Evolutionary conservation across 2,113 vertebrate genomes (phyloP), one percentile per base, ranked within the genome.

Genomic region (Periophthalmodon schlosseri): DNA sequence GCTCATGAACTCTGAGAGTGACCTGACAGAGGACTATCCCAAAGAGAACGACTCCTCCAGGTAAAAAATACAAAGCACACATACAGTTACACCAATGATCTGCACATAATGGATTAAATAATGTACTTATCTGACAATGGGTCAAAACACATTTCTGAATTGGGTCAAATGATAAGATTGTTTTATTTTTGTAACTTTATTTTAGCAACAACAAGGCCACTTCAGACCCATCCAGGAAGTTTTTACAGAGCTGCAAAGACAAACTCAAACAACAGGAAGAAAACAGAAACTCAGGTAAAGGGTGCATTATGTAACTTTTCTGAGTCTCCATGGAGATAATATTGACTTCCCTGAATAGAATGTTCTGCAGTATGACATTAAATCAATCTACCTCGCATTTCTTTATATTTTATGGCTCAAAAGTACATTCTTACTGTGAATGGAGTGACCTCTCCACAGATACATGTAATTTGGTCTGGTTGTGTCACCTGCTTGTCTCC

Each of bases 41-140:
- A 99, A 99, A 91, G 98, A 99, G 91, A 99, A 99, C 63, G 98
- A 99, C 92, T 98, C 97, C 11, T 98, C 97, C 5, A 97, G 96
- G 98, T 99, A 82, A 71, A 72, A 52, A 24, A 58, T 2, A 1
- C 10, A 11, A 23, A 23, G 3, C 18, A 13, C 6, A 6, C 18
- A 10, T 0, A 9, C 21, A 2, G 5, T 49, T 15, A 21, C 16
- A 21, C 20, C 2, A 21, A 21, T 20, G 10, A 56, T 21, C 10
- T n/a, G 12, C 56, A 12, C 56, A 14, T 16, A 24, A 58, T 58
- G 21, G 13, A 9, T 54, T 54, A 39, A 39, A 1, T 39, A 39
- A 39, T 8, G 36, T 39, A 39, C 9, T 28, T 44, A 49, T 16
- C 13, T 49, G 47, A 7, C 34, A 33, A 10, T 44, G 39, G 9